Conservation (phyloP, 2,113 vertebrate genomes). For the Arothron firmamentum region DNA sequence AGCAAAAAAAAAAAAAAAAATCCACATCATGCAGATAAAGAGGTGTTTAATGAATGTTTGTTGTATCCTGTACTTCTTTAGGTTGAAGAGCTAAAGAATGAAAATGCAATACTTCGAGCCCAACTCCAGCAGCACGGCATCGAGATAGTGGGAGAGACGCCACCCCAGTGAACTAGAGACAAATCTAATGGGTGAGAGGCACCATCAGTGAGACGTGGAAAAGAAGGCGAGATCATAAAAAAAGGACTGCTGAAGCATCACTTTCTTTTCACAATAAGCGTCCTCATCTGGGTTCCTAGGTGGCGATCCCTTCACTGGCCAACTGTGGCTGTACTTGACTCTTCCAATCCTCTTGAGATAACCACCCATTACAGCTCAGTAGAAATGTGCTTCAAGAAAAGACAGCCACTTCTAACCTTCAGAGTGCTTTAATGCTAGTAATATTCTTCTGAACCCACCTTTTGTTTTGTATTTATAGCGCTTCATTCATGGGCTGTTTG, state of each 20-base stretch:
- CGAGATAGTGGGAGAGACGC: constrained; percentile 75
- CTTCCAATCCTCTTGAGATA: constrained; percentile 43
- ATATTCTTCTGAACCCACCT: constrained; percentile 40
- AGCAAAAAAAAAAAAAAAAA: constrained; percentile 16
- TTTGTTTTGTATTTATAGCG: constrained; percentile 55
- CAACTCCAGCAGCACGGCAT: constrained; percentile 85
- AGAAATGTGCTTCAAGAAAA: constrained; percentile 49
- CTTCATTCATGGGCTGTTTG: constrained; percentile 50
- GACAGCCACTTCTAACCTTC: constrained; percentile 35
- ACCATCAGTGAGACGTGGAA: constrained; percentile 23
- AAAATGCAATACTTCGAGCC: constrained; percentile 81
- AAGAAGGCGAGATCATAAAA: constrained; percentile 8
- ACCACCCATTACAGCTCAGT: constrained; percentile 36
- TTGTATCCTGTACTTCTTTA: constrained; percentile 42
- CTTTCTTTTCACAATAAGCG: constrained; percentile 38
- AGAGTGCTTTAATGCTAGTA: constrained; percentile 28
- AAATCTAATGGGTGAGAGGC: neutral
- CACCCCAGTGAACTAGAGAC: constrained; percentile 71
- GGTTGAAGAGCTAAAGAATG: constrained; percentile 88
- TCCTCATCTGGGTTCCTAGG: constrained; percentile 40
- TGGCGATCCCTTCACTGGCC: constrained; percentile 35
- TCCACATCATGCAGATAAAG: constrained; percentile 13
- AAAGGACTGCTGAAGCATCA: constrained; percentile 43
- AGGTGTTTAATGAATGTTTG: constrained; percentile 30
- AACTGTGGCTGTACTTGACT: constrained; percentile 51